A percentile compares a stretch with the other conserved stretches of the same genome.
phyloP scores from a whole-genome alignment of 2,888 invertebrate species.

The Gortyna flavago region DNA sequence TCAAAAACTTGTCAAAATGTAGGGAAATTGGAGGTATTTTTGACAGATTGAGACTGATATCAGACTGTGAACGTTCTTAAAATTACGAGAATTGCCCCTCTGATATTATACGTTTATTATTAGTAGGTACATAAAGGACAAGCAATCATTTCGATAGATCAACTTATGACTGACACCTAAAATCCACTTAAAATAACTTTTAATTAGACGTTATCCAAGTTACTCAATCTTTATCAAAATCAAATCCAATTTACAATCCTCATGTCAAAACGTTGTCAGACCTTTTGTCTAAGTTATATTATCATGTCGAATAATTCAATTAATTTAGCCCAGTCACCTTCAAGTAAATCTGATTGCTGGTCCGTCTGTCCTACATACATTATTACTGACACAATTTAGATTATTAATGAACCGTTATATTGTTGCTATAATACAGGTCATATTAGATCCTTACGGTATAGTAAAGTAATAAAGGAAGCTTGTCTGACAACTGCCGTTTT shows the following conservation, averaged over 20 bases:
- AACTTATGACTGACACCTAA: neutral
- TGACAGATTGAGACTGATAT: too few species aligned
- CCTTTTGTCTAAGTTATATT: slow-evolving; percentile 24
- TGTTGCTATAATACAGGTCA: slow-evolving; percentile 42
- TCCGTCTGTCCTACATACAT: slow-evolving; percentile 40
- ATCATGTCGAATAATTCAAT: slow-evolving; percentile 33
- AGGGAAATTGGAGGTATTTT: too few species aligned
- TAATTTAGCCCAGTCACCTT: slow-evolving; percentile 28
- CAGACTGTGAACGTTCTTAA: too few species aligned
- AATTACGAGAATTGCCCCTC: too few species aligned
- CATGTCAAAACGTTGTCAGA: slow-evolving; percentile 35
- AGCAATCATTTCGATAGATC: neutral
- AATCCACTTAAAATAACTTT: neutral
- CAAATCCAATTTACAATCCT: slow-evolving; percentile 22
- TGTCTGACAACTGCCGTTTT: slow-evolving; percentile 20
- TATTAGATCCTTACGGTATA: slow-evolving; percentile 50
- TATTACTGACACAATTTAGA: slow-evolving; percentile 53
- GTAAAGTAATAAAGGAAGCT: slow-evolving; percentile 30
- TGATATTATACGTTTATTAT: too few species aligned
- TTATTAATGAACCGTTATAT: slow-evolving; percentile 54
- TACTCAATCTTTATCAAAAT: slow-evolving; percentile 7
- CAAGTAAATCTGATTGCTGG: slow-evolving; percentile 26
- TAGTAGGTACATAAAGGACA: too few species aligned
- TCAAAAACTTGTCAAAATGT: too few species aligned
- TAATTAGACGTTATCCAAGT: neutral